Evolutionary conservation across 2,888 invertebrate species (phyloP).

Genomic region (Petrophora chlorosata): DNA sequence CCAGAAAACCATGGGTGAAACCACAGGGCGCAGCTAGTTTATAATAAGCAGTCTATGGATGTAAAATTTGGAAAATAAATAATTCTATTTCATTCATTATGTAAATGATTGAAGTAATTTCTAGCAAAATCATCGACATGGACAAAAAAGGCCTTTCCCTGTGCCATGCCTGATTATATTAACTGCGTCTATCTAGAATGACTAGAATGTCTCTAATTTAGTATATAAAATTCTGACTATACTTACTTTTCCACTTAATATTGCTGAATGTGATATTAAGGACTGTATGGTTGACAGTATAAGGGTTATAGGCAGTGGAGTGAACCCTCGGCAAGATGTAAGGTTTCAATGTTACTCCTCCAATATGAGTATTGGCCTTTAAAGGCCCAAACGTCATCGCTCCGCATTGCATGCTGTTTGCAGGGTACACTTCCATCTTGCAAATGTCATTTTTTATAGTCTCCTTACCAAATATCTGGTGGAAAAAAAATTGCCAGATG

Average conservation of each 20-base stretch:
- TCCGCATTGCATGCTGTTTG: constrained; percentile 64
- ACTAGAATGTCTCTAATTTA: too few species aligned
- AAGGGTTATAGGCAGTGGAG: constrained; percentile 27
- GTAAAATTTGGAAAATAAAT: too few species aligned
- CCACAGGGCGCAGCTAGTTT: too few species aligned
- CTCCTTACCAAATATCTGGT: constrained; percentile 60
- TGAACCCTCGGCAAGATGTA: constrained; percentile 48
- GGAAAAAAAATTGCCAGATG: too few species aligned
- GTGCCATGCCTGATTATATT: too few species aligned
- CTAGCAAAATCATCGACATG: too few species aligned
- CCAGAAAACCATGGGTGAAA: too few species aligned
- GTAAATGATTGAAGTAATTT: too few species aligned
- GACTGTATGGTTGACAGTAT: constrained; percentile 59
- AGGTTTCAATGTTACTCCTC: constrained; percentile 70
- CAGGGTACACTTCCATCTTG: constrained; percentile 61
- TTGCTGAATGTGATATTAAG: constrained; percentile 75
- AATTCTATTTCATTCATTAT: too few species aligned
- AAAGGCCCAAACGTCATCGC: constrained; percentile 67
- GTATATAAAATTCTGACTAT: not conserved
- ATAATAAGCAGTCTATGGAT: too few species aligned
- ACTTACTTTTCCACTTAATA: constrained; percentile 80
- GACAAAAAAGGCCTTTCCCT: too few species aligned
- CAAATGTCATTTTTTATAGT: constrained; percentile 58
- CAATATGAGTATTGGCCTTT: constrained; percentile 62
- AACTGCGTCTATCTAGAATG: too few species aligned